Base-by-base conservation (phyloP, 1,140 invertebrate genomes). In the Onthophagus taurus region DNA sequence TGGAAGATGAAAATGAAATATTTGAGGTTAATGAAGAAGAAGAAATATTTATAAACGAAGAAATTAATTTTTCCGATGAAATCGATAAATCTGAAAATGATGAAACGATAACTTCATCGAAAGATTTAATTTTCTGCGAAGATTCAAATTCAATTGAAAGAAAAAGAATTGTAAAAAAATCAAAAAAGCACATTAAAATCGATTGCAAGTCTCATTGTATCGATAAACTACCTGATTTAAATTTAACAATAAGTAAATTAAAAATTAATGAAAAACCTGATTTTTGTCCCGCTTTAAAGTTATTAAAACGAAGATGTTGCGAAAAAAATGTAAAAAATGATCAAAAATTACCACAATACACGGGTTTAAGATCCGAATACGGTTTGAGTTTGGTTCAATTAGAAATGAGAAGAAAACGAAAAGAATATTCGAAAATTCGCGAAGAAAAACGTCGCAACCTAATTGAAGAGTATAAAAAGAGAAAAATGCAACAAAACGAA, bases 191-290 rank as follows among this genome's bases (percentile, higher is more conserved):
- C 3, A n/a, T n/a, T 7, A 29, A 30, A 43, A 51, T 64, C n/a
- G 45, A 61, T 39, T 64, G 62, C 35, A 61, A 54, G 42, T 42
- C 52, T 14, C 62, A 64, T 37, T 64, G 62, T 31, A 57, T 64
- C 23, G 60, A 64, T 31, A 53, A 45, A 42, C 20, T 63, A 19
- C 41, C 44, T 3, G 41, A 53, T 26, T 44, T 62, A 39, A 52
- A 57, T 5, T 52, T 54, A 37, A 53, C 51, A 5, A 55, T 63
- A 12, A 59, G 50, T 43, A 58, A 55, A 51, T 38, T 63, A 8
- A 42, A 51, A 20, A 54, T 61, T 18, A 51, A 50, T 21, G 54
- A 61, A 42, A 60, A 58, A 50, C 53, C 51, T 0, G 9, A 42
- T 14, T n/a, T n/a, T n/a, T 60, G 54, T 42, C 61, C 61, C 3